These are phyloP conservation scores for Chironomus striatipennis DNA, from an alignment of 1,140 invertebrate species.

Conservation along the genomic window DNA sequence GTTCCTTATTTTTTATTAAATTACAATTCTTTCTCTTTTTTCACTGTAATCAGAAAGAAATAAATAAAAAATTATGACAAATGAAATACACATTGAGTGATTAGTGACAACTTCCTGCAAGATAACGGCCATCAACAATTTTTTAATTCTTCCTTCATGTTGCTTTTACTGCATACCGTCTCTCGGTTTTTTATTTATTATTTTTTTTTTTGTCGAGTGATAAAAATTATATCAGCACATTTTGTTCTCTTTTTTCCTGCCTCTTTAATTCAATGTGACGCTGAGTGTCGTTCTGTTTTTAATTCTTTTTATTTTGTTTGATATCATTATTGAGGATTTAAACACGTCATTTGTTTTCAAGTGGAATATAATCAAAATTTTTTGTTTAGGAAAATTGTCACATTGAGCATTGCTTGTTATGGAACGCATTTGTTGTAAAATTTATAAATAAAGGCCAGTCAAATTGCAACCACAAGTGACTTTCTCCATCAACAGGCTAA, in stretches of 20 bases:
- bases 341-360: not conserved
- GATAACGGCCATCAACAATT: not conserved
- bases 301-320: not conserved
- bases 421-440: too few relatives aligned
- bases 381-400: too few relatives aligned
- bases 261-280: not conserved
- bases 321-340: constrained; percentile 2
- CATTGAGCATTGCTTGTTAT: too few relatives aligned
- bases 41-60: too few relatives aligned
- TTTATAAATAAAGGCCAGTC: too few relatives aligned
- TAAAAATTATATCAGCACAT: constrained; percentile 14
- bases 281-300: not conserved
- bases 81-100: constrained; percentile 9
- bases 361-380: too few relatives aligned
- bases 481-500: too few relatives aligned
- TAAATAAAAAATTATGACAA: not conserved
- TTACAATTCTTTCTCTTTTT: too few relatives aligned
- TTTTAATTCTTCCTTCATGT: not conserved
- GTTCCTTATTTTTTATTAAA: too few relatives aligned
- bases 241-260: not conserved
- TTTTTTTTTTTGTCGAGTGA: not conserved
- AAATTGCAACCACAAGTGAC: too few relatives aligned
- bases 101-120: constrained; percentile 7
- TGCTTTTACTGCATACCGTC: not conserved
- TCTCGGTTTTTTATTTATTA: not conserved